phyloP scores from a whole-genome alignment of 2,113 vertebrate species.

The Amblyopsis rosae region DNA sequence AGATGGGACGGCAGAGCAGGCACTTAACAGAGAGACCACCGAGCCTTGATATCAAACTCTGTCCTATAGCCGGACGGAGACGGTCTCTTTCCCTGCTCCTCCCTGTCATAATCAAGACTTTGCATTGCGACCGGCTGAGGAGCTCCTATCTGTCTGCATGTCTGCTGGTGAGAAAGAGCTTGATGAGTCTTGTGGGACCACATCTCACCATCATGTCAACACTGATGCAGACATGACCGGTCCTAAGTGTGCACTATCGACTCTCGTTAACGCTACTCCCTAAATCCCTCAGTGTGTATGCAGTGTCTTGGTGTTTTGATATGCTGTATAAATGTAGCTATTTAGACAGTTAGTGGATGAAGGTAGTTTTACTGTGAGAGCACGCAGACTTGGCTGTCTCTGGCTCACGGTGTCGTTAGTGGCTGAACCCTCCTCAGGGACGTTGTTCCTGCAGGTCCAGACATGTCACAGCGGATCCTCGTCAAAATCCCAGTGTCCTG shows the following conservation, averaged over 20 bases:
- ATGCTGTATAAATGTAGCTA: no score
- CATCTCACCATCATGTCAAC: no score
- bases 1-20: slow-evolving; percentile 55
- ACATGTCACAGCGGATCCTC: slow-evolving; percentile 69
- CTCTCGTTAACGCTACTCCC: no score
- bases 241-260: no score
- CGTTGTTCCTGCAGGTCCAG: slow-evolving; percentile 50
- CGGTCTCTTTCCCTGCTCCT: no score
- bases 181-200: no score
- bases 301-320: no score
- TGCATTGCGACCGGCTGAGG: not conserved
- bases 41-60: slow-evolving; percentile 37
- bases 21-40: slow-evolving; percentile 52
- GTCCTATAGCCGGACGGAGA: no score
- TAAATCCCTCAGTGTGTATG: no score
- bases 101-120: no score
- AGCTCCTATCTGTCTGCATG: not conserved
- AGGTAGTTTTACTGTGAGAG: not conserved
- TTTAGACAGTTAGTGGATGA: no score
- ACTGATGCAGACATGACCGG: no score
- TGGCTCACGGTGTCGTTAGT: not conserved
- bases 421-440: not conserved
- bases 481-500: slow-evolving; percentile 68
- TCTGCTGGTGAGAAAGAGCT: not conserved
- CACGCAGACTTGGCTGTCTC: not conserved